Base-by-base conservation (phyloP, 2,888 invertebrate species). In the Melinopterus prodromus region DNA sequence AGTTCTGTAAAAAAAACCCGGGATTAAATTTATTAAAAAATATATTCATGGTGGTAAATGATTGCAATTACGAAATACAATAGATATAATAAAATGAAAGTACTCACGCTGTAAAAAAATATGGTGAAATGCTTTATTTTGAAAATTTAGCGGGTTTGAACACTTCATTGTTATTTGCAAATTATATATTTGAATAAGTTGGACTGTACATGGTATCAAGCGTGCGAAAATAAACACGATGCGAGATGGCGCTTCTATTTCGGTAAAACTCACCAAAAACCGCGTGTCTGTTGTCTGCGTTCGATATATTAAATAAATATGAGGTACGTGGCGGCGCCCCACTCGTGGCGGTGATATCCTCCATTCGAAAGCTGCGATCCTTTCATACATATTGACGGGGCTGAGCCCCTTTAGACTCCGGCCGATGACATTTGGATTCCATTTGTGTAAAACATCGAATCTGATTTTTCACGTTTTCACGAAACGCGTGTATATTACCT, bases 391-490 rank as follows among this genome's bases (percentile, higher is more conserved):
- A 74, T 74, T 74, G 36, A 74, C 74, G 74, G n/a, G 36, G 9
- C 35, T n/a, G n/a, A 71, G 35, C 37, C 74, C 74, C 74, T 36
- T 74, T 35, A 35, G 37, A 74, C 35, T 74, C 74, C 35, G 35
- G 74, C 74, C 74, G 35, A 74, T 74, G 74, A 74, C 74, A 74
- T 74, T 74, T 74, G 74, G 74, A 74, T 74, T 74, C 74, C 74
- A 74, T 74, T 74, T 74, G 74, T 74, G 74, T 74, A 74, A 74
- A 74, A 74, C 74, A 74, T 74, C 74, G 37, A 74, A 74, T 37
- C 74, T 74, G 74, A 74, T 74, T 74, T 74, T 74, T 74, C 74
- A n/a, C 74, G 74, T 74, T 74, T 74, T 35, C 36, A 36, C 15
- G 74, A 37, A 36, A 74, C 35, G 74, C 74, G 74, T 74, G 74